These are phyloP conservation scores for Drosophila rubida DNA, from an alignment of 2,888 invertebrate species.

Conservation along the genomic window DNA sequence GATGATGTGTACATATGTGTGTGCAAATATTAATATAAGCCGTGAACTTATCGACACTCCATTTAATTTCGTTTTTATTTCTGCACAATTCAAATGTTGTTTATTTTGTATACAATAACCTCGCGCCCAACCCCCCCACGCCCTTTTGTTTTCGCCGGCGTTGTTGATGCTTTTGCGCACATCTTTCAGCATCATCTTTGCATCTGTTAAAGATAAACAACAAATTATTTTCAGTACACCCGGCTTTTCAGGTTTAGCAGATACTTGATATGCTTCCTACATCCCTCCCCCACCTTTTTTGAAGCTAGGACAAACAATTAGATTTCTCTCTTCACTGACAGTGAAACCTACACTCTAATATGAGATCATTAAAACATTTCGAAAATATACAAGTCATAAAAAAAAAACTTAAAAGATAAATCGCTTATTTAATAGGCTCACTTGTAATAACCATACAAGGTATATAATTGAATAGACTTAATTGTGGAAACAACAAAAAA, in stretches of 20 bases:
- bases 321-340: neutral
- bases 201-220: conserved; percentile 55
- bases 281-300: neutral
- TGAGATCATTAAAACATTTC: neutral
- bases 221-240: conserved; percentile 24
- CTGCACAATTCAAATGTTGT: conserved; percentile 57
- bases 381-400: neutral
- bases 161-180: conserved; percentile 35
- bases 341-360: neutral
- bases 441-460: too few relatives aligned
- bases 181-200: conserved; percentile 31
- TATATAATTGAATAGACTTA: neutral
- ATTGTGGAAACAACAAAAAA: too few relatives aligned
- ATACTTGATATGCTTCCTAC: conserved; percentile 17
- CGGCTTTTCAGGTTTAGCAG: conserved; percentile 23
- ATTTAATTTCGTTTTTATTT: conserved; percentile 72
- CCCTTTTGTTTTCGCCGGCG: neutral
- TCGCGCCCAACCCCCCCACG: conserved; percentile 2
- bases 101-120: conserved; percentile 65
- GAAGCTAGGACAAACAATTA: neutral
- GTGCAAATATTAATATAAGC: conserved; percentile 23
- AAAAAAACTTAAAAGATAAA: too few relatives aligned
- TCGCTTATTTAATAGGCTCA: too few relatives aligned
- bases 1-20: neutral
- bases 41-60: conserved; percentile 72